A percentile compares a stretch with the other conserved stretches of the same genome.
Conservation (phyloP, 1,140 invertebrate species). For the Daktulosphaira vitifoliae region DNA sequence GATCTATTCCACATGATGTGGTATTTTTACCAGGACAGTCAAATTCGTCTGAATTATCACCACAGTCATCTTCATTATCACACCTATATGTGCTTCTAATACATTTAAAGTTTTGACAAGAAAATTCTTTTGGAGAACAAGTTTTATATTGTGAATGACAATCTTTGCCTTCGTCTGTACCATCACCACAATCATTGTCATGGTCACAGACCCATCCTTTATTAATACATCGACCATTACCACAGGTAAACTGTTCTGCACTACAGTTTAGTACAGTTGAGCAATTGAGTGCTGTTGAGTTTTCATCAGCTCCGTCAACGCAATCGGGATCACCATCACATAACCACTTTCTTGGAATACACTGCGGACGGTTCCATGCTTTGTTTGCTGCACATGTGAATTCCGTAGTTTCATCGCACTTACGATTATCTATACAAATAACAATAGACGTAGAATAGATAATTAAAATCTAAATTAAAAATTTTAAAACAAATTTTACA, state of each 20-base stretch:
- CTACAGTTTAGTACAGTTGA: slow-evolving; percentile 68
- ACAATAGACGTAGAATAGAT: too few species aligned
- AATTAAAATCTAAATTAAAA: too few species aligned
- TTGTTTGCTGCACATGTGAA: slow-evolving; percentile 85
- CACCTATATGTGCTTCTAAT: slow-evolving; percentile 78
- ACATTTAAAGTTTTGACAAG: slow-evolving; percentile 91
- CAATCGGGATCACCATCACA: slow-evolving; percentile 95
- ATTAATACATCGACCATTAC: slow-evolving; percentile 79
- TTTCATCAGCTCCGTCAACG: slow-evolving; percentile 94
- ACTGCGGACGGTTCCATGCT: slow-evolving; percentile 81
- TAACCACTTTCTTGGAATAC: slow-evolving; percentile 87
- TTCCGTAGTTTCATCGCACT: slow-evolving; percentile 84
- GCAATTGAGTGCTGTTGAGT: slow-evolving; percentile 70
- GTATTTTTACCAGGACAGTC: slow-evolving; percentile 46
- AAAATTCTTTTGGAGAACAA: slow-evolving; percentile 71
- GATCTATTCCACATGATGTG: slow-evolving; percentile 60
- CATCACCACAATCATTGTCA: slow-evolving; percentile 89
- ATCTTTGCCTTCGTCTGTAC: slow-evolving; percentile 83
- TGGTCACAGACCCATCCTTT: slow-evolving; percentile 75
- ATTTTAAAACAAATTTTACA: too few species aligned
- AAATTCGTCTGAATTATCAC: slow-evolving; percentile 78
- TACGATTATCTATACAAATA: slow-evolving; percentile 60
- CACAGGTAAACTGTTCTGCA: slow-evolving; percentile 82
- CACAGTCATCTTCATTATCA: slow-evolving; percentile 86
- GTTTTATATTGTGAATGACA: slow-evolving; percentile 74